Evolutionary conservation across 1,140 invertebrate species (phyloP), one percentile per base, ranked within the genome.

Genomic region (Prorops nasuta): DNA sequence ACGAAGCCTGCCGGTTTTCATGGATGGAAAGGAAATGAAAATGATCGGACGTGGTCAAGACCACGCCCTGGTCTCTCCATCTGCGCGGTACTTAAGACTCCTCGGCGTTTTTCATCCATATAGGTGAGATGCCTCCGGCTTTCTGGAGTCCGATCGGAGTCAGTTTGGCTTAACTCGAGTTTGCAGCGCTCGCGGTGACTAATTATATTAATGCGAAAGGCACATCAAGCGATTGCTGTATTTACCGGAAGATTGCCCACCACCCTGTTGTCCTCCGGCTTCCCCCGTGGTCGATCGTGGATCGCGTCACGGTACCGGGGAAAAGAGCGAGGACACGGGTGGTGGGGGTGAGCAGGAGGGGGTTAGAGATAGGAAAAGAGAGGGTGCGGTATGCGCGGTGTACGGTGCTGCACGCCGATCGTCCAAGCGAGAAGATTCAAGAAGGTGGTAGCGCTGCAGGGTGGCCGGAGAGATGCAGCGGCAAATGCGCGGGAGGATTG

Each of bases 181-280:
- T n/a, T n/a, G 39, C 54, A 58, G 41, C 63, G 67, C 69, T 75
- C 67, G 73, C 71, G 76, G 74, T 78, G 67, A 77, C 73, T 78
- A 78, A 78, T 78, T 76, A 78, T 75, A 78, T 77, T 78, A 78
- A 78, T 78, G 67, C 69, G 67, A 67, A 66, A 66, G 63, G 67
- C 65, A 70, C 66, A 71, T 76, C 71, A 63, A 66, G 58, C 67
- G 68, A 78, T 78, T 71, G 73, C 72, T 71, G 74, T 77, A 63
- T 78, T 77, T 78, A 78, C 67, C 64, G 49, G 60, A 54, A 76
- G 71, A 76, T 76, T 76, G 63, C 57, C 47, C 42, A 18, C 50
- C 56, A 44, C 49, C 42, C 52, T 39, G 41, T 46, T 32, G 53
- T 54, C 38, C 44, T 50, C 55, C 44, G 39, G 43, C 20, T 16